These are phyloP conservation scores for Characodon lateralis DNA, from an alignment of 2,797 vertebrate genomes.

Conservation along the genomic window DNA sequence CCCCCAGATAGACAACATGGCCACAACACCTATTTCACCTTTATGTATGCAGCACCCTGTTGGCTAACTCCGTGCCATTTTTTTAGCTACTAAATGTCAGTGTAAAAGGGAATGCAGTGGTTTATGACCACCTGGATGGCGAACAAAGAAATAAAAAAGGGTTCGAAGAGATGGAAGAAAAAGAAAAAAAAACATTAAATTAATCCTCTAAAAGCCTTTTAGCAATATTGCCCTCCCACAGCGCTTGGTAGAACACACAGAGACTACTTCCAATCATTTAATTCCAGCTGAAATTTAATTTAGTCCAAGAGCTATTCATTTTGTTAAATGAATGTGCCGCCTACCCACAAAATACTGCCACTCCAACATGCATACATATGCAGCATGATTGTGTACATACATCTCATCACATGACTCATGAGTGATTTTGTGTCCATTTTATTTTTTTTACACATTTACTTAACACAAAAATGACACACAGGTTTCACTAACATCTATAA, in stretches of 20 bases:
- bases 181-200: conserved; percentile 69
- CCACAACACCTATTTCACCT: conserved; percentile 48
- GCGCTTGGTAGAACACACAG: conserved; percentile 71
- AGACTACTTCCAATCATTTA: conserved; percentile 77
- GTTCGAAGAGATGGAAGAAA: conserved; percentile 50
- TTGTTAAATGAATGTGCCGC: conserved; percentile 76
- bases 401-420: conserved; percentile 50
- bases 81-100: conserved; percentile 68
- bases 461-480: conserved; percentile 30
- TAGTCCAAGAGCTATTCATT: conserved; percentile 85
- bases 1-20: conserved; percentile 41
- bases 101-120: conserved; percentile 56
- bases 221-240: conserved; percentile 78
- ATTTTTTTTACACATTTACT: conserved; percentile 39
- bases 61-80: conserved; percentile 65
- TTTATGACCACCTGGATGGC: conserved; percentile 76
- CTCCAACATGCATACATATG: conserved; percentile 47
- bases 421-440: conserved; percentile 25
- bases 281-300: conserved; percentile 83
- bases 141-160: conserved; percentile 69
- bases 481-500: conserved; percentile 24
- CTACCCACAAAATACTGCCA: conserved; percentile 46
- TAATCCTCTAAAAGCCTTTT: conserved; percentile 89
- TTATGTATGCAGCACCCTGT: conserved; percentile 43
- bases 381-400: conserved; percentile 22